Evolutionary conservation across 2,113 vertebrate species (phyloP), one percentile per base, ranked within the genome.

Genomic region (Aldabrachelys gigantea): DNA sequence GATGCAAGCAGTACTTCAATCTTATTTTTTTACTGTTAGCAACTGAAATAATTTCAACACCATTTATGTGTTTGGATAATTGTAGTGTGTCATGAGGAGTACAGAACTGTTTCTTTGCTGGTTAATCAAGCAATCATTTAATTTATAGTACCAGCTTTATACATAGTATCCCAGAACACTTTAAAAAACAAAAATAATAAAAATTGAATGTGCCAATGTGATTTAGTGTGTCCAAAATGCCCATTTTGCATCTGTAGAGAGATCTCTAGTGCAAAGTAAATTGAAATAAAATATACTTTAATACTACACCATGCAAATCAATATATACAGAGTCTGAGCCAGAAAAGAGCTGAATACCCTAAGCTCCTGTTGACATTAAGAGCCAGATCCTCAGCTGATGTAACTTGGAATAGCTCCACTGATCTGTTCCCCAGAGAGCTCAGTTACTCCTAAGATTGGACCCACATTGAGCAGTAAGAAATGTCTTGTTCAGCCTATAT

Each of bases 41-140:
- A 88, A 81, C 75, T 72, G 38, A 44, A 54, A 59, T 83, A 11
- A 41, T 47, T 79, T 72, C 90, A 65, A 22, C 13, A 29, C n/a
- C 12, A 6, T 62, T 93, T 85, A 65, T 84, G 57, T 25, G 80
- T 41, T 56, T 91, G 81, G 57, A 47, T 95, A 93, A 94, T 93
- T 94, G 49, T 53, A 85, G 56, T 84, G 87, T 72, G 35, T 80
- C 85, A 83, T 25, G 41, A 92, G 85, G 80, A 87, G 4, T 49
- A 57, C 75, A 85, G 62, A 87, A 79, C 54, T 82, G 80, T 95
- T 93, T 91, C 12, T 82, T 92, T 95, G 57, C 22, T 85, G 25
- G 81, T 95, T 91, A 88, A 90, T 96, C 59, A 95, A 62, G 69
- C 89, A n/a, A 49, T 84, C 47, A 81, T 80, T 90, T 93, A 82